Percentiles rank a stretch among this genome's conserved stretches.
phyloP scores from a whole-genome alignment of 2,113 vertebrate species.

The Leucoraja erinaceus region DNA sequence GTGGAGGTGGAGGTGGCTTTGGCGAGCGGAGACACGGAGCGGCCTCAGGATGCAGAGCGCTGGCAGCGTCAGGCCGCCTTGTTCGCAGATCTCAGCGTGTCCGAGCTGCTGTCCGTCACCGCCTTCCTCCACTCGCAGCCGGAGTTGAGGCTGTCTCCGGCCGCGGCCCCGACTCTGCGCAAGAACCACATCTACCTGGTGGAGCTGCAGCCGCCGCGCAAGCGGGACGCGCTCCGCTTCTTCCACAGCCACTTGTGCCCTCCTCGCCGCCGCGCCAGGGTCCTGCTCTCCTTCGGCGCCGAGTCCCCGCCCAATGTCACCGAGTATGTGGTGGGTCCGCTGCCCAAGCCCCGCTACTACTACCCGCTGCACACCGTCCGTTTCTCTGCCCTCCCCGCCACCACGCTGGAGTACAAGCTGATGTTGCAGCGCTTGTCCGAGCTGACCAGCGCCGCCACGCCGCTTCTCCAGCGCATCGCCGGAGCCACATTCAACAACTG shows the following conservation, averaged over 20 bases:
- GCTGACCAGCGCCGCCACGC: conserved; percentile 50
- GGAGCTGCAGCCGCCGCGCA: conserved; percentile 73
- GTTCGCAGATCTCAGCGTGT: conserved; percentile 68
- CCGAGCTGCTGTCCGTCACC: conserved; percentile 62
- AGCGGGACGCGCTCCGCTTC: conserved; percentile 62
- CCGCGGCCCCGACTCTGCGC: conserved; percentile 45
- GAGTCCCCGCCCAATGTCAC: conserved; percentile 70
- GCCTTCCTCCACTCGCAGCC: conserved; percentile 60
- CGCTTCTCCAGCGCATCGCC: conserved; percentile 59
- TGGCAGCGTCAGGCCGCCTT: conserved; percentile 48
- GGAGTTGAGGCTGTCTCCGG: conserved; percentile 58
- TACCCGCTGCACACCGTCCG: conserved; percentile 42
- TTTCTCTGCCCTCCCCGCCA: conserved; percentile 68
- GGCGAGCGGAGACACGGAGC: no score
- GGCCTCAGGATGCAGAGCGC: no score
- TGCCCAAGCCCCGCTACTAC: conserved; percentile 62
- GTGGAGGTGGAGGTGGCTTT: no score
- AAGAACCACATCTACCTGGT: conserved; percentile 79
- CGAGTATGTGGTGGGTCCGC: conserved; percentile 69
- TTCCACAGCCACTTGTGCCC: conserved; percentile 57
- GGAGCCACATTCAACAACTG: conserved; percentile 69
- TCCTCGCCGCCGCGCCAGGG: conserved; percentile 67
- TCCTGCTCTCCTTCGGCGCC: conserved; percentile 68
- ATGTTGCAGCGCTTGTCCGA: conserved; percentile 47
- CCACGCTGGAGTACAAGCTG: conserved; percentile 54